Evolutionary conservation across 2,797 vertebrate genomes (phyloP).

Genomic region (Epinephelus malabaricus): DNA sequence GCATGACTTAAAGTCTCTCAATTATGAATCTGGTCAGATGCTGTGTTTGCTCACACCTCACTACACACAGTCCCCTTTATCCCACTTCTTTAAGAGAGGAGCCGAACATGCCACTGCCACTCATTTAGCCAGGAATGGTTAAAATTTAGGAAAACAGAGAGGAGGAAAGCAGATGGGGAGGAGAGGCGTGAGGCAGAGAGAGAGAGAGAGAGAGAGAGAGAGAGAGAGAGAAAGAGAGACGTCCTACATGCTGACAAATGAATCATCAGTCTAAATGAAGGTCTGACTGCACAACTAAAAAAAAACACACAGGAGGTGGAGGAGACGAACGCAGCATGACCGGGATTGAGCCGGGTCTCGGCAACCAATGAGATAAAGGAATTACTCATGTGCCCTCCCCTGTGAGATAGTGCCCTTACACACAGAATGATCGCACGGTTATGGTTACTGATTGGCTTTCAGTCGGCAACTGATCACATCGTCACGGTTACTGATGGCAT

Average conservation of each 20-base stretch:
- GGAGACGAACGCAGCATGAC: conserved; percentile 34
- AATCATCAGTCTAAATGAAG: conserved; percentile 74
- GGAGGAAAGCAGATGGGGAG: conserved; percentile 56
- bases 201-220: conserved; percentile 47
- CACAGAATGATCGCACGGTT: conserved; percentile 52
- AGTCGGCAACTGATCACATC: conserved; percentile 69
- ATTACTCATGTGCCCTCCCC: conserved; percentile 48
- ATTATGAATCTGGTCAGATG: conserved; percentile 83
- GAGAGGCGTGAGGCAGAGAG: conserved; percentile 49
- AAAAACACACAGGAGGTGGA: conserved; percentile 12
- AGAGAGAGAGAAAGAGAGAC: conserved; percentile 51
- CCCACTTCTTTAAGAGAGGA: conserved; percentile 59
- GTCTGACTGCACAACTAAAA: conserved; percentile 43
- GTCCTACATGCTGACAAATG: conserved; percentile 67
- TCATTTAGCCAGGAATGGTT: conserved; percentile 75
- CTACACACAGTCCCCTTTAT: conserved; percentile 72
- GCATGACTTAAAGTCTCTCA: conserved; percentile 80
- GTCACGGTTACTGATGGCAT: conserved; percentile 74
- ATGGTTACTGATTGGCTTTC: conserved; percentile 65
- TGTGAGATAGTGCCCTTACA: conserved; percentile 53
- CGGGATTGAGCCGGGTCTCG: conserved; percentile 25
- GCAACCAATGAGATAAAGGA: conserved; percentile 51
- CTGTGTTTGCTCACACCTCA: conserved; percentile 77
- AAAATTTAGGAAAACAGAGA: conserved; percentile 69
- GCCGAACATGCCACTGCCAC: conserved; percentile 62